Evolutionary conservation across 2,888 invertebrate genomes (phyloP).

Genomic region (Hypena proboscidalis): DNA sequence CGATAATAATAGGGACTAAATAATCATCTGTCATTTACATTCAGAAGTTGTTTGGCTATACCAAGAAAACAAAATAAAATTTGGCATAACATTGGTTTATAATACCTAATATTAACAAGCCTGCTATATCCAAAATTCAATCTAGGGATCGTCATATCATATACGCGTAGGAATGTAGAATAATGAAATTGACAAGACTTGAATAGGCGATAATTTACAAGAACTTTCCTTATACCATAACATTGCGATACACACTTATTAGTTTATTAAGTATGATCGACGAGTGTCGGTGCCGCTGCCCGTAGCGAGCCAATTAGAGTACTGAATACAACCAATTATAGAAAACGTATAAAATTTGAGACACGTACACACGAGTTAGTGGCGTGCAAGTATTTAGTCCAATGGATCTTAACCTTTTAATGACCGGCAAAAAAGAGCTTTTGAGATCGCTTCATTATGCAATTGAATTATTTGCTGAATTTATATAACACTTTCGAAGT

Average conservation of each 20-base stretch:
- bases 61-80: no score
- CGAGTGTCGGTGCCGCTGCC: constrained; percentile 25
- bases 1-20: no score
- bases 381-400: constrained; percentile 33
- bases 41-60: no score
- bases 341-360: constrained; percentile 41
- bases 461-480: constrained; percentile 21
- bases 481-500: constrained; percentile 1
- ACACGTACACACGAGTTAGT: constrained; percentile 35
- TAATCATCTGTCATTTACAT: no score
- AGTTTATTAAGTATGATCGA: constrained; percentile 23
- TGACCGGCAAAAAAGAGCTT: constrained; percentile 27
- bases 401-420: constrained; percentile 36
- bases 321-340: constrained; percentile 45
- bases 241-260: constrained; percentile 2
- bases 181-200: constrained; percentile 31
- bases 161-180: no score
- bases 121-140: no score
- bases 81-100: no score
- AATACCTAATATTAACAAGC: no score
- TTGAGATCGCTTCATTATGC: constrained; percentile 41
- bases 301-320: constrained; percentile 39
- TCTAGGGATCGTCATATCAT: no score
- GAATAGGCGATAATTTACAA: constrained; percentile 20
- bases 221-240: constrained; percentile 22